Percentiles rank a stretch among this genome's conserved stretches.
phyloP scores from a whole-genome alignment of 2,888 invertebrate species.

The Graphium colonna region DNA sequence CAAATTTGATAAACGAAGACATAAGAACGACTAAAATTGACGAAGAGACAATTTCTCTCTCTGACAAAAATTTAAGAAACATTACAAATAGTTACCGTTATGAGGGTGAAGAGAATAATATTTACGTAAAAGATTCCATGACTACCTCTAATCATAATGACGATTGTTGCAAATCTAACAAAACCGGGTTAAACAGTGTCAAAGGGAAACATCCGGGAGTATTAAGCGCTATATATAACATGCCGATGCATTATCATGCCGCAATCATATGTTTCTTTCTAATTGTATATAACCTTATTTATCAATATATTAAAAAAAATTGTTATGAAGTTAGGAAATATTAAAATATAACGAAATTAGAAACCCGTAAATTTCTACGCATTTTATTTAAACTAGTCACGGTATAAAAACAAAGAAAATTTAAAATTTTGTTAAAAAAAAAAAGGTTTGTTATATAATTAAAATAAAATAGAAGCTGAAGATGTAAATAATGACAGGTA shows the following conservation, averaged over 20 bases:
- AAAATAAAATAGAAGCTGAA: slow-evolving; percentile 27
- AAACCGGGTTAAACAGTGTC: slow-evolving; percentile 55
- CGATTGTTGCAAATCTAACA: slow-evolving; percentile 28
- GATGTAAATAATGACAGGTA: slow-evolving; percentile 65
- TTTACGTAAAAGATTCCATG: background rate
- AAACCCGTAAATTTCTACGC: background rate
- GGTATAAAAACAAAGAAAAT: slow-evolving; percentile 38
- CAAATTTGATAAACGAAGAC: slow-evolving; percentile 27
- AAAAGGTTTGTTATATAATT: slow-evolving; percentile 22
- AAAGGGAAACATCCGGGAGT: slow-evolving; percentile 52
- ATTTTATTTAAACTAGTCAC: slow-evolving; percentile 59
- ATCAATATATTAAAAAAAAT: slow-evolving; percentile 73
- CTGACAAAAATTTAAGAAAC: slow-evolving; percentile 14
- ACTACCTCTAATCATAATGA: slow-evolving; percentile 1
- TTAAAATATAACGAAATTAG: slow-evolving; percentile 4
- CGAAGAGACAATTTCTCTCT: slow-evolving; percentile 24
- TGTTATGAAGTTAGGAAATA: slow-evolving; percentile 53
- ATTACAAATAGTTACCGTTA: background rate
- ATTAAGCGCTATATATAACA: slow-evolving; percentile 61
- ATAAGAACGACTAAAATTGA: slow-evolving; percentile 21
- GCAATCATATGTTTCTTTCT: slow-evolving; percentile 72
- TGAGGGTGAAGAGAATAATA: background rate
- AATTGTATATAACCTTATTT: slow-evolving; percentile 75
- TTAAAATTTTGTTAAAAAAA: slow-evolving; percentile 27
- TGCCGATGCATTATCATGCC: slow-evolving; percentile 77